Percentiles rank a stretch among this genome's conserved stretches.
Conservation (phyloP, 2,888 invertebrate species). For the Psylliodes chrysocephalus region DNA sequence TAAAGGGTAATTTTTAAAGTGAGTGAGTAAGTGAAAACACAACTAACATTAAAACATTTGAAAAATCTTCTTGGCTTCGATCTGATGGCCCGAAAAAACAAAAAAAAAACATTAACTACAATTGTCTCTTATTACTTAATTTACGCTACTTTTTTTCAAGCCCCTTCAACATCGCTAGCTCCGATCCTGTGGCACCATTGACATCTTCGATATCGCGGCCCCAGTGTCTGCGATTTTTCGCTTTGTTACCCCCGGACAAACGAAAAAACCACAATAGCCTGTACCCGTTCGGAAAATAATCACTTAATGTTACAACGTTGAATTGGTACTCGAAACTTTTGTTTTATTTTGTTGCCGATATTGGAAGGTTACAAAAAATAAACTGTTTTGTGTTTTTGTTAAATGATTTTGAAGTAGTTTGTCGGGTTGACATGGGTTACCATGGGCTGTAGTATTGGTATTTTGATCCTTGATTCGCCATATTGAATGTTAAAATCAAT, state of each 20-base stretch:
- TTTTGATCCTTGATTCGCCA: no score
- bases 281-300: constrained; percentile 26
- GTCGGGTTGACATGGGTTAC: background rate
- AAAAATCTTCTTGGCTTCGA: no score
- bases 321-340: constrained; percentile 40
- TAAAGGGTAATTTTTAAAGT: no score
- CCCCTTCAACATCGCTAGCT: no score
- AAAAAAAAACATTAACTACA: no score
- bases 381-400: constrained; percentile 16
- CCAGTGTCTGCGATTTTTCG: constrained; percentile 56
- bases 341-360: constrained; percentile 44
- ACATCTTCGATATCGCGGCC: constrained; percentile 38
- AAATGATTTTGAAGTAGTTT: constrained; percentile 7
- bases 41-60: no score
- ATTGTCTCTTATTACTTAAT: no score
- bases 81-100: no score
- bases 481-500: no score
- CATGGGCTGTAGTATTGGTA: no score
- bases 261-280: constrained; percentile 51
- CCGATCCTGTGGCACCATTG: background rate
- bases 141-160: no score
- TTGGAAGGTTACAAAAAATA: constrained; percentile 21
- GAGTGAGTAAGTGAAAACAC: no score
- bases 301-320: constrained; percentile 51
- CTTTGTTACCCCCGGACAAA: constrained; percentile 62